Percentiles rank a stretch among this genome's conserved stretches.
Evolutionary conservation across 2,888 invertebrate genomes (phyloP).

Genomic region (Desoria tigrina): DNA sequence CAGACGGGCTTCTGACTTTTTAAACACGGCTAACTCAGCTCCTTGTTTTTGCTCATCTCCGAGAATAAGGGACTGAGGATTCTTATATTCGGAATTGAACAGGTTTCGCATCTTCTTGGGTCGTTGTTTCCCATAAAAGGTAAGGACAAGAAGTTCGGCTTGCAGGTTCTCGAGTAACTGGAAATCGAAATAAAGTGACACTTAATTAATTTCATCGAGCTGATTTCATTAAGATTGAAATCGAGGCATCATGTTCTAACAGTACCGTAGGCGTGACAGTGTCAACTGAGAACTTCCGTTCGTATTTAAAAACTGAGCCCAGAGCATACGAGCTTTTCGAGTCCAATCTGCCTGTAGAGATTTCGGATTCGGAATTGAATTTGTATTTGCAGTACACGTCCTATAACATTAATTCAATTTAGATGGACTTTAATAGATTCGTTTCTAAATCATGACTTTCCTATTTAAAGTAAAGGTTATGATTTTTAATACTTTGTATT

Average conservation of each 20-base stretch:
- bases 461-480: too few relatives aligned
- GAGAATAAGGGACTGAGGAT: background rate
- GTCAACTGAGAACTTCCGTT: conserved; percentile 22
- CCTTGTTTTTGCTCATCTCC: conserved; percentile 8
- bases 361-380: conserved; percentile 18
- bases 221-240: background rate
- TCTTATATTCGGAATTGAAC: conserved; percentile 11
- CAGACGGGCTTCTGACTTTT: conserved; percentile 8
- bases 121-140: conserved; percentile 33
- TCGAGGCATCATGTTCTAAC: too few relatives aligned
- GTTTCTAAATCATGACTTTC: too few relatives aligned
- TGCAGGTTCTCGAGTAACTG: conserved; percentile 12
- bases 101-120: conserved; percentile 24
- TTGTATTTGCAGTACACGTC: conserved; percentile 38
- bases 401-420: conserved; percentile 23
- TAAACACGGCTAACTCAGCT: conserved; percentile 10
- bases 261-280: conserved; percentile 28
- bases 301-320: conserved; percentile 20
- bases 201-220: conserved; percentile 7
- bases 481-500: conserved; percentile 43
- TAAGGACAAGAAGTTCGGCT: conserved; percentile 24
- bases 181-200: conserved; percentile 12
- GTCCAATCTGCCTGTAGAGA: conserved; percentile 25
- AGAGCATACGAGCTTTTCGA: conserved; percentile 17
- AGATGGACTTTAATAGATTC: background rate